Evolutionary conservation across 2,888 invertebrate species (phyloP).

Genomic region (Sepiola atlantica): DNA sequence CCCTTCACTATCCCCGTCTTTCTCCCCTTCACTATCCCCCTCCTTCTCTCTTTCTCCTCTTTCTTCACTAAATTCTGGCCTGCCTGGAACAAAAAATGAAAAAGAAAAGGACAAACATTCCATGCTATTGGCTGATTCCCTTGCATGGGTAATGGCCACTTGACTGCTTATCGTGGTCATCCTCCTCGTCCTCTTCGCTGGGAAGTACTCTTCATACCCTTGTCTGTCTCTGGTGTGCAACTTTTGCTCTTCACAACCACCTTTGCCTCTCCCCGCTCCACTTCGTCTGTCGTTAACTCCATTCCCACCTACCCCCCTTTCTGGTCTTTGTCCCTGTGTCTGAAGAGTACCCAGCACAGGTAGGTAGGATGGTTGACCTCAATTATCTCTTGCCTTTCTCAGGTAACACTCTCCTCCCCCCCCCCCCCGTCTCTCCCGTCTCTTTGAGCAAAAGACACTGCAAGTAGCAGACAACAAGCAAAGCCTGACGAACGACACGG

Average conservation of each 20-base stretch:
- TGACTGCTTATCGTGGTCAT: background rate
- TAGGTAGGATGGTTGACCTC: constrained; percentile 1
- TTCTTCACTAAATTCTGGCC: too few relatives aligned
- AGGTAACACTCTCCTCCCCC: background rate
- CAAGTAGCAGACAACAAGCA: background rate
- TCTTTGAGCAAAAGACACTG: background rate
- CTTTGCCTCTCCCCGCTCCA: background rate
- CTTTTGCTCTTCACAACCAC: background rate
- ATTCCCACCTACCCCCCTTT: background rate
- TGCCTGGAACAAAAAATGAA: too few relatives aligned
- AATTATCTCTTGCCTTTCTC: constrained; percentile 21
- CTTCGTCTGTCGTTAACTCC: background rate
- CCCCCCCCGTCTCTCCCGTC: background rate
- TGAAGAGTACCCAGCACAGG: constrained; percentile 6
- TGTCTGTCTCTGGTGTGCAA: background rate
- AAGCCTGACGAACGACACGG: background rate
- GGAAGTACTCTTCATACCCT: background rate
- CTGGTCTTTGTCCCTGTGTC: background rate
- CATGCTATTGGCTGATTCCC: background rate
- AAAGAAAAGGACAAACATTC: background rate
- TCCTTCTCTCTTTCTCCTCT: too few relatives aligned
- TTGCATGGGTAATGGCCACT: background rate
- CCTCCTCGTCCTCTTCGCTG: background rate
- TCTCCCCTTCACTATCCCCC: too few relatives aligned
- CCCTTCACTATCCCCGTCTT: too few relatives aligned